Percentiles rank a stretch among this genome's conserved stretches.
These are phyloP conservation scores for Odontophorus gujanensis DNA, from an alignment of 2,113 vertebrate species.

Conservation along the genomic window DNA sequence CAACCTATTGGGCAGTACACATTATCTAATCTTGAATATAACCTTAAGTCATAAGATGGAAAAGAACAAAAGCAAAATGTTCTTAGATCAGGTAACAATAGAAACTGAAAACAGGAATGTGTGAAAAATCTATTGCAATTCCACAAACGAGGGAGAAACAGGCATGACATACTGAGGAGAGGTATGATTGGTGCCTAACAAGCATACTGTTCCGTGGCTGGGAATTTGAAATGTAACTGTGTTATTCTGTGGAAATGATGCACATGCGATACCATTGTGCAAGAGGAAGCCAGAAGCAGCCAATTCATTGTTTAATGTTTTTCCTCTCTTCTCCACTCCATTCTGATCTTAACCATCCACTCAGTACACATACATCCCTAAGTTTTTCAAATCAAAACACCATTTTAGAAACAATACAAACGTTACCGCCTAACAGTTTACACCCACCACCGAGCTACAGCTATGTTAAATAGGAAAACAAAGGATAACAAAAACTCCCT, in stretches of 20 bases:
- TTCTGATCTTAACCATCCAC: background rate
- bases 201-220: background rate
- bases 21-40: background rate
- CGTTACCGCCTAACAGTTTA: background rate
- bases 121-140: background rate
- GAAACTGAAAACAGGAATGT: background rate
- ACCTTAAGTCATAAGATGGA: background rate
- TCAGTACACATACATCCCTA: background rate
- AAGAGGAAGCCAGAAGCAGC: background rate
- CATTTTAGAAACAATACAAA: background rate
- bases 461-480: background rate
- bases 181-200: background rate
- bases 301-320: background rate
- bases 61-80: background rate
- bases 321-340: background rate
- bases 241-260: background rate
- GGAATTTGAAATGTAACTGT: background rate
- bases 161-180: background rate
- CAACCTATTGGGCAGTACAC: background rate
- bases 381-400: background rate
- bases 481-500: background rate
- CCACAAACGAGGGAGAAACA: background rate
- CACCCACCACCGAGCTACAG: background rate
- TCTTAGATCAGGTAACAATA: background rate
- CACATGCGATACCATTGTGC: background rate